Evolutionary conservation across 2,797 vertebrate genomes (phyloP), one percentile per base, ranked within the genome.

Genomic region (Lerista edwardsae): DNA sequence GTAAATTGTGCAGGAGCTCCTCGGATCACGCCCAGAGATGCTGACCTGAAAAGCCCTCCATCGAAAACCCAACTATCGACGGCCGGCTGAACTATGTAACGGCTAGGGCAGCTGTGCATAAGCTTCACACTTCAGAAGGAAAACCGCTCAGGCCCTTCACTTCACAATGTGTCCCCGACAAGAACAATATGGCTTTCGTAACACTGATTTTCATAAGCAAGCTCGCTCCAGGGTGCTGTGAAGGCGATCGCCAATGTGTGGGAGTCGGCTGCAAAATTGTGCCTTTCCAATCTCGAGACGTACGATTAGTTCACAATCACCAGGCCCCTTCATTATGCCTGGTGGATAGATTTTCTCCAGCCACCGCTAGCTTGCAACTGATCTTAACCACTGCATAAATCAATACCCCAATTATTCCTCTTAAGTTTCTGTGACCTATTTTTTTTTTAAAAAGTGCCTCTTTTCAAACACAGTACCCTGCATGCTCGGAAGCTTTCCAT

Each of bases 341-440:
- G 62, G 77, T 11, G 51, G 82, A 93, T 90, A 88, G 87, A 89
- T 92, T 39, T 72, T 90, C 89, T 85, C 83, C 87, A 85, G 75
- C 41, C 88, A 82, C 0, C 85, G 57, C 14, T 41, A 59, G 61
- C 87, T 86, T 89, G 59, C 89, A 86, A 88, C 79, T 88, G 88
- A 94, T 87, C n/a, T 89, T 83, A 75, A 74, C 15, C 27, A 23
- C 81, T 78, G 68, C n/a, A 80, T 73, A 91, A 91, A 90, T 91
- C 90, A 92, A 93, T 94, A 90, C 44, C 82, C 7, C 74, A 84
- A 83, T 92, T 85, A 84, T 80, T 76, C 39, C 34, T 80, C n/a
- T 61, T 65, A 75, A 85, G 79, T 91, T 94, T 81, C 84, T 82
- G 27, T 61, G 44, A 76, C 67, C 72, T 86, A 75, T 88, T 91